Base-by-base conservation (phyloP, 1,140 invertebrate species). In the Scaptomyza pallida region DNA sequence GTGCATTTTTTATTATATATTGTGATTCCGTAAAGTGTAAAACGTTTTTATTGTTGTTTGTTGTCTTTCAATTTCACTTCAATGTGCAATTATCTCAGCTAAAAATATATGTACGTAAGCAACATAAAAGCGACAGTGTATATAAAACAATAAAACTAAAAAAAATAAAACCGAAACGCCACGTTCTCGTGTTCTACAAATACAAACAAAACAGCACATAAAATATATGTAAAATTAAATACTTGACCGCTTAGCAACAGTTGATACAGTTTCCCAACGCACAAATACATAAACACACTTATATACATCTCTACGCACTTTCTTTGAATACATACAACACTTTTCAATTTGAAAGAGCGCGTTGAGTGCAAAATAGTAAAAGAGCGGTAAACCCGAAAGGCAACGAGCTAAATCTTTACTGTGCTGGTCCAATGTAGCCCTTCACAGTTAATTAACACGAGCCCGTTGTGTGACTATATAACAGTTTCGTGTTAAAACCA, bases 361-460 rank as follows among this genome's bases (percentile, higher is more conserved):
- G 33, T 10, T 33, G 16, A 4, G 10, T 3, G 33, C 23, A 19
- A 8, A 55, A 23, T 41, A 10, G 12, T 12, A 6, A 43, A 23
- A 5, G 55, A 44, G 40, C 23, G 26, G 37, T 4, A 15, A 41
- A 19, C 37, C 35, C n/a, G n/a, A 41, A 52, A 43, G 35, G 40
- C 23, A 21, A 77, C 35, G 37, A 67, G 17, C 13, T 43, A 59
- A 59, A 72, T 54, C 50, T 44, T 21, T 21, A 15, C 60, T 41
- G 70, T 74, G 79, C 43, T 60, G 59, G 83, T 89, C 79, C 83
- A 89, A 89, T 89, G 83, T 89, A 89, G 83, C 83, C 83, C 85
- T 75, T 89, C 68, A 86, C 69, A 72, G 76, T 57, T 80, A 75
- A 77, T 89, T 89, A 89, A 75, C 83, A 89, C 83, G 83, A 89